Percentiles rank a stretch among this genome's conserved stretches.
Evolutionary conservation across 1,140 invertebrate species (phyloP).

Genomic region (Drosophila obscura): DNA sequence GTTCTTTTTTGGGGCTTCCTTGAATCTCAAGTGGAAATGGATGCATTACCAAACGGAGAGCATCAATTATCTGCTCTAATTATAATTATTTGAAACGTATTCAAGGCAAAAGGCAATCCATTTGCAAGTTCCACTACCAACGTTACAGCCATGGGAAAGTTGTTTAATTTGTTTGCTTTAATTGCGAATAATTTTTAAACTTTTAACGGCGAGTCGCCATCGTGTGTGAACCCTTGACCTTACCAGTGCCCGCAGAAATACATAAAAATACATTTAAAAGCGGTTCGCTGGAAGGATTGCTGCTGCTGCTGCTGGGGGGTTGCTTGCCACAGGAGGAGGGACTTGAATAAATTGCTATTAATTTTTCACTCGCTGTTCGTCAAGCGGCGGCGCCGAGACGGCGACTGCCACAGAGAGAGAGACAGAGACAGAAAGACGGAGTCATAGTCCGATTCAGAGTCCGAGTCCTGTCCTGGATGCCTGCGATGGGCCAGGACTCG

Average conservation of each 20-base stretch:
- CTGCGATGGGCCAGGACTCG: conserved; percentile 21
- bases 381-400: conserved; percentile 74
- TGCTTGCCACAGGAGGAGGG: conserved; percentile 10
- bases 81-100: conserved; percentile 46
- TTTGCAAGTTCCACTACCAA: conserved; percentile 1
- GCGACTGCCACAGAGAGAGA: conserved; percentile 15
- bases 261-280: conserved; percentile 64
- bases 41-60: neutral
- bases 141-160: conserved; percentile 43
- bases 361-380: conserved; percentile 79
- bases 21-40: conserved; percentile 6
- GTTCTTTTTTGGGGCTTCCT: neutral
- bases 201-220: conserved; percentile 41
- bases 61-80: conserved; percentile 27
- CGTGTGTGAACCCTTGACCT: conserved; percentile 48
- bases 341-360: conserved; percentile 82
- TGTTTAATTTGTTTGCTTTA: conserved; percentile 80
- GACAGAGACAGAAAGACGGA: neutral
- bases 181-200: conserved; percentile 79
- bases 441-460: too few species aligned
- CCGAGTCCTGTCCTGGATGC: too few species aligned
- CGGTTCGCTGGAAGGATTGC: neutral
- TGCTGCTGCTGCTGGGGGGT: neutral
- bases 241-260: conserved; percentile 41
- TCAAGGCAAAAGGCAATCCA: conserved; percentile 16